Evolutionary conservation across 2,888 invertebrate species (phyloP).

Genomic region (Hypena proboscidalis): DNA sequence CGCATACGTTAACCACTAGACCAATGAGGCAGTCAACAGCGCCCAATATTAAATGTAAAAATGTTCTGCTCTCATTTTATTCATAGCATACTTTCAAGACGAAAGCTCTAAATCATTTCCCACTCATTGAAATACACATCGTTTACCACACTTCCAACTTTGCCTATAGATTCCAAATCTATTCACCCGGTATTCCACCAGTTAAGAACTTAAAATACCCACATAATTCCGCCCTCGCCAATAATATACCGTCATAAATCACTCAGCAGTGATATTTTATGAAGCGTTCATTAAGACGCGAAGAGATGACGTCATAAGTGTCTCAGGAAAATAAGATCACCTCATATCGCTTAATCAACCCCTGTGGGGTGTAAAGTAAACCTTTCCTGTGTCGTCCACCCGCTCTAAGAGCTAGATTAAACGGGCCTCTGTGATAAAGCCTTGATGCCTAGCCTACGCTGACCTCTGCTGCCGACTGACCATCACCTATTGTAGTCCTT

Average conservation of each 20-base stretch:
- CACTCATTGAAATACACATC: constrained; percentile 18
- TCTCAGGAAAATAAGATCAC: constrained; percentile 64
- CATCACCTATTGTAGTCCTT: constrained; percentile 10
- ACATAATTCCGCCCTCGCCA: constrained; percentile 20
- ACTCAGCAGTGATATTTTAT: constrained; percentile 50
- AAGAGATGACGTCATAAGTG: constrained; percentile 60
- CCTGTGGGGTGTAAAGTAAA: constrained; percentile 61
- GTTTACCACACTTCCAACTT: constrained; percentile 27
- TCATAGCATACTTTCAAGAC: no score
- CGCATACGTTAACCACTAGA: no score
- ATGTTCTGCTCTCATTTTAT: no score
- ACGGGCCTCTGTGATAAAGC: constrained; percentile 74
- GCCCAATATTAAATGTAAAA: no score
- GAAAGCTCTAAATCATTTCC: constrained; percentile 24
- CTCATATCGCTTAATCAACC: constrained; percentile 71
- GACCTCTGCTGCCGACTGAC: constrained; percentile 40
- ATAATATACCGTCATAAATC: constrained; percentile 43
- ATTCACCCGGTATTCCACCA: constrained; percentile 34
- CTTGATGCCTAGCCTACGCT: constrained; percentile 52
- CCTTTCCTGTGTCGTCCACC: constrained; percentile 58
- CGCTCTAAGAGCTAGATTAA: constrained; percentile 80
- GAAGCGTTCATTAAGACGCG: constrained; percentile 56
- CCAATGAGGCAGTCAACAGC: no score
- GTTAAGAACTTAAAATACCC: constrained; percentile 28
- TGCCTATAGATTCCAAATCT: constrained; percentile 37